Evolutionary conservation across 2,797 vertebrate species (phyloP).

Genomic region (Dicrostonyx torquatus): DNA sequence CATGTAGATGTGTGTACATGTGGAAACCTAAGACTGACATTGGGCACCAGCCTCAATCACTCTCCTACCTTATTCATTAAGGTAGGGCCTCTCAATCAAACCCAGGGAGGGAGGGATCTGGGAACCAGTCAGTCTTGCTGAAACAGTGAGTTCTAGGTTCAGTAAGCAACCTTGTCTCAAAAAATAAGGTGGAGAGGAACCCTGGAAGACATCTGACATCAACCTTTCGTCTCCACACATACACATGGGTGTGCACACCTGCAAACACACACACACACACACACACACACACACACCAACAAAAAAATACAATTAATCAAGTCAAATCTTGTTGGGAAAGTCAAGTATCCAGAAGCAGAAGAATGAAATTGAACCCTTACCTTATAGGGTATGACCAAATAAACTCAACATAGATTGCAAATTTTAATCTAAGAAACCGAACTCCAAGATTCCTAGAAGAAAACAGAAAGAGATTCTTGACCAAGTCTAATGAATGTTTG

Average conservation of each 20-base stretch:
- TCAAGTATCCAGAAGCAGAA: not conserved
- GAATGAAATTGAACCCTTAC: not conserved
- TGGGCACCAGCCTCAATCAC: not conserved
- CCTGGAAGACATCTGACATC: not conserved
- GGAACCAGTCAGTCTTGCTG: not conserved
- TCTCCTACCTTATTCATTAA: not conserved
- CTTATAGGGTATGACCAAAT: not conserved
- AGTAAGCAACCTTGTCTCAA: not conserved
- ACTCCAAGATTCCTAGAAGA: not conserved
- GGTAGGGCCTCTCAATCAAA: not conserved
- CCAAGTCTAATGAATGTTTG: not conserved
- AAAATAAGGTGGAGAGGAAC: not conserved
- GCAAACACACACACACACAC: not conserved
- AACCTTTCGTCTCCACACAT: not conserved
- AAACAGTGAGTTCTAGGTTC: not conserved
- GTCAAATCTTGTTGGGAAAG: not conserved
- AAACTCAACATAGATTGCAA: not conserved
- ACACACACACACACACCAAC: not conserved
- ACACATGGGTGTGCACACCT: not conserved
- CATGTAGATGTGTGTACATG: not conserved
- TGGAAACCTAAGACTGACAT: not conserved
- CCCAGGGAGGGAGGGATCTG: not conserved
- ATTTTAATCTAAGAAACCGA: not conserved
- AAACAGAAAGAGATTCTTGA: not conserved
- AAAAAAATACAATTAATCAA: not conserved